Base-by-base conservation (phyloP, 2,888 invertebrate genomes). In the Catocala fraxini region DNA sequence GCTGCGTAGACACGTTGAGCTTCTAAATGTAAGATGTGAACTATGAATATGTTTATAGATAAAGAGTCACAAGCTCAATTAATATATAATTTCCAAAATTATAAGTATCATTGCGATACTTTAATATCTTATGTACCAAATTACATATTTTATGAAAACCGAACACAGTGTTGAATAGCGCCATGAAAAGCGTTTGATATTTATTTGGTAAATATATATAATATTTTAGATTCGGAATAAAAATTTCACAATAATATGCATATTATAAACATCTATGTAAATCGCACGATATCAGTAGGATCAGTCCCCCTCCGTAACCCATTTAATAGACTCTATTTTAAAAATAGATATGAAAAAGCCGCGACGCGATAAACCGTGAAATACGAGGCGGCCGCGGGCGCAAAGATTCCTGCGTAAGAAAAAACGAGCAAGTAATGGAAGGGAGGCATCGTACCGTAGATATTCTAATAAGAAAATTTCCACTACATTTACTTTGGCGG, bases 401-500 rank as follows among this genome's bases (percentile, higher is more conserved):
- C 72, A 78, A 81, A 86, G 85, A 92, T 92, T 92, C 91, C 92
- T 89, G 89, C 89, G 92, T 91, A 89, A 83, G 78, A 86, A 91
- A 89, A 91, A 92, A 88, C 84, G 84, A 85, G 75, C 84, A 78
- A 86, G 89, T 88, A 90, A 90, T 89, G 84, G 85, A 83, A 83
- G 83, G 86, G 88, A 92, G 89, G 93, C 93, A 92, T 90, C 93
- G 92, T 91, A 92, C 86, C 94, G 93, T 92, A 89, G 93, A 93
- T 92, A 94, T 93, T 93, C 93, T 94, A 94, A 94, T 94, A 94
- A 93, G 94, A 94, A 94, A 94, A 94, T 94, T 94, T 94, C 94
- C 94, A 94, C 90, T 95, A 95, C 93, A 92, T 94, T 94, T 94
- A 94, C 92, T 91, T 89, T 89, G 90, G 89, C 90, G 90, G 90